Evolutionary conservation across 2,797 vertebrate genomes (phyloP).

Genomic region (Catostomus latipinnis): DNA sequence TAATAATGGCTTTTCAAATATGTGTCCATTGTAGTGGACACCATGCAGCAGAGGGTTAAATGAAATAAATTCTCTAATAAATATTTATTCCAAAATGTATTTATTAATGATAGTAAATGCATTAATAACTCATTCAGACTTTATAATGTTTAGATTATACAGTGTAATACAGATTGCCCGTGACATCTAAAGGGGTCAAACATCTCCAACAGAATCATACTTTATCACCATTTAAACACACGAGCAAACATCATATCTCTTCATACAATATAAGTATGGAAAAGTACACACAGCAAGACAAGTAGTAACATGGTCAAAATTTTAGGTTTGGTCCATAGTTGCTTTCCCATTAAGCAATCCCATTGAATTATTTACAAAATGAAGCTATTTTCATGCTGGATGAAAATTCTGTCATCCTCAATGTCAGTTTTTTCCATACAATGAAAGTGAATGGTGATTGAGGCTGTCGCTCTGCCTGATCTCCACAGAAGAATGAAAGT

Average conservation of each 20-base stretch:
- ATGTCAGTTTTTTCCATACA: too few species aligned
- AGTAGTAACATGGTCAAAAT: slow-evolving; percentile 17
- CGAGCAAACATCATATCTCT: slow-evolving; percentile 35
- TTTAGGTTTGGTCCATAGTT: slow-evolving; percentile 14
- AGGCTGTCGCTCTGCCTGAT: too few species aligned
- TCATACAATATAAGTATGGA: slow-evolving; percentile 35
- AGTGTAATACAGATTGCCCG: neutral
- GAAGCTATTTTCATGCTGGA: slow-evolving; percentile 7
- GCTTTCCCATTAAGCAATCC: neutral
- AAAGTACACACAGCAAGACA: slow-evolving; percentile 40
- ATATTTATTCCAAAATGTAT: slow-evolving; percentile 54
- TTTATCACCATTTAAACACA: slow-evolving; percentile 41
- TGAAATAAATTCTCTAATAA: slow-evolving; percentile 13
- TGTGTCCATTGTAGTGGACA: too few species aligned
- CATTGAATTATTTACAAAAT: slow-evolving; percentile 40
- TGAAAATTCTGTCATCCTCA: too few species aligned
- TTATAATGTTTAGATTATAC: slow-evolving; percentile 35
- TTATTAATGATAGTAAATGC: slow-evolving; percentile 40
- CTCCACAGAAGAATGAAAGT: too few species aligned
- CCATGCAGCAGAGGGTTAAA: neutral
- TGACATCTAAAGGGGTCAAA: slow-evolving; percentile 7
- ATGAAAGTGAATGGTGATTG: too few species aligned
- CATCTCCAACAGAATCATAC: slow-evolving; percentile 27
- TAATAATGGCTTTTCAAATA: too few species aligned
- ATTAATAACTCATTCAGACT: slow-evolving; percentile 29